Base-by-base conservation (phyloP, 2,888 invertebrate genomes). In the Xestobium rufovillosum region DNA sequence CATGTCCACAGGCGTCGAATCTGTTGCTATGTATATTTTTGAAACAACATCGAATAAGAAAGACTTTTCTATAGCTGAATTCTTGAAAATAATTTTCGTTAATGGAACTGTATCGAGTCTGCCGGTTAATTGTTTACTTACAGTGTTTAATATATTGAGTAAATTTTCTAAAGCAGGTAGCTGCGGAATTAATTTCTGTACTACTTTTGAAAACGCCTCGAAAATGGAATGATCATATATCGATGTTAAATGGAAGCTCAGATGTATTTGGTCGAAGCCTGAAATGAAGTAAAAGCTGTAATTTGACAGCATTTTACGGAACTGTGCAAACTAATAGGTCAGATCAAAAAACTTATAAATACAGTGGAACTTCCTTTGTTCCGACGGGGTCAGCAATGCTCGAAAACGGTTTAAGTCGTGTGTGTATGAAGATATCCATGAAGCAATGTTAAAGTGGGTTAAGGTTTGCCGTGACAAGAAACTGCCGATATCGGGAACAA, bases 221-320 rank as follows among this genome's bases (percentile, higher is more conserved):
- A 98, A 99, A 68, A 99, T 98, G 48, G 97, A 97, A 68, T 98
- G 98, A 68, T 99, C 98, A 64, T 98, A 99, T 50, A 99, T 99
- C 42, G 96, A 97, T 13, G 97, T 98, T 44, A 97, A 72, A 65
- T 98, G 95, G 70, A 95, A 96, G 59, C 88, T 90, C 36, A 94
- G 68, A 61, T 90, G 87, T 44, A 92, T 88, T 67, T 88, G 83
- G 56, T 92, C 89, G 49, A 72, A 74, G 14, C 76, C 78, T 72
- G 45, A 31, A 61, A 59, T 28, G 41, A 45, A 49, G 10, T n/a
- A n/a, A n/a, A n/a, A n/a, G n/a, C n/a, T n/a, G n/a, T n/a, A n/a
- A n/a, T n/a, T n/a, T n/a, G n/a, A n/a, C n/a, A n/a, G n/a, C n/a
- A n/a, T n/a, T n/a, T n/a, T n/a, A n/a, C n/a, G n/a, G n/a, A n/a